phyloP scores from a whole-genome alignment of 23 tunicate species.

The Pegea sp. region DNA sequence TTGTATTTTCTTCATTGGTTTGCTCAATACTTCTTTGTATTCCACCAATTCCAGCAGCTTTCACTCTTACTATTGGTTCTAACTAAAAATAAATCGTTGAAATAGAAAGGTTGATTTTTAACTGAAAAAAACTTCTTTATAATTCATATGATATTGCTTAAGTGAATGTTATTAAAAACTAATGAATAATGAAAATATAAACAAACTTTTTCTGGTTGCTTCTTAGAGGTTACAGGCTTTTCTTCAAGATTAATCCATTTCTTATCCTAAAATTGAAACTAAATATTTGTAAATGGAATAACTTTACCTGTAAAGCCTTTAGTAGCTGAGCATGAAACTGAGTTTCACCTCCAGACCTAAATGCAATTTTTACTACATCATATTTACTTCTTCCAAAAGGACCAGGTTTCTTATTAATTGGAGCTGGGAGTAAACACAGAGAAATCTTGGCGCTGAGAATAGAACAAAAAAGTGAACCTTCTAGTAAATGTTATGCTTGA shows the following conservation, averaged over 20 bases:
- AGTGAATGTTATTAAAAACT: no score
- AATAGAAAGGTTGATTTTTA: no score
- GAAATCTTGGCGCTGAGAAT: slow-evolving; percentile 33
- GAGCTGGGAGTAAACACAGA: slow-evolving; percentile 14
- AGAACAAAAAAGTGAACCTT: no score
- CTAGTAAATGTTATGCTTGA: no score
- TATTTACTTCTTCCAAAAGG: slow-evolving; percentile 35
- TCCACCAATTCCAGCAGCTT: slow-evolving; percentile 61
- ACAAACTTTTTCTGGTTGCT: no score
- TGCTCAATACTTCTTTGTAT: slow-evolving; percentile 61
- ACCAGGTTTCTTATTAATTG: slow-evolving; percentile 24
- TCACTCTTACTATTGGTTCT: not conserved
- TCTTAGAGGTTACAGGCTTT: no score
- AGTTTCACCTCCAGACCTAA: slow-evolving; percentile 47
- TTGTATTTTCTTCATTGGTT: slow-evolving; percentile 16
- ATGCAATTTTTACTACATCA: slow-evolving; percentile 22
- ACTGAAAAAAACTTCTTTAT: no score
- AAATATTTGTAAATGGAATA: not conserved
- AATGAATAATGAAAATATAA: no score
- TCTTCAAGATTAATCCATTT: no score
- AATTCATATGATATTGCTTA: no score
- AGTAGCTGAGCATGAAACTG: slow-evolving; percentile 33
- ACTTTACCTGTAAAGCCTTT: slow-evolving; percentile 18
- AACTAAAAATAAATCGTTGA: no score
- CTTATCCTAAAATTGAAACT: not conserved